phyloP scores from a whole-genome alignment of 1,140 invertebrate species.

The Leptestheria dahalacensis region DNA sequence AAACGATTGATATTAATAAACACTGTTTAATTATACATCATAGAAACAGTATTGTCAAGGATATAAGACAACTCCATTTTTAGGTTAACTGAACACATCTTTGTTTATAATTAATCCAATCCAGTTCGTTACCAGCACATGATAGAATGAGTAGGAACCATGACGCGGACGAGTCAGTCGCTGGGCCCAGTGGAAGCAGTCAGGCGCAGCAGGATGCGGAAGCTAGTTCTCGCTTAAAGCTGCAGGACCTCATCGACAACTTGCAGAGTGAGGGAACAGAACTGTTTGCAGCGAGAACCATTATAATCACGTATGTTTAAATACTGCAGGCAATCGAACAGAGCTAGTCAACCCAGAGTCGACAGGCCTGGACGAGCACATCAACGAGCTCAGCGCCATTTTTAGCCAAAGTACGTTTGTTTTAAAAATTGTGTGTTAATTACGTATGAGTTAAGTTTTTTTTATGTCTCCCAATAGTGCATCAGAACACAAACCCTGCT shows the following conservation, averaged over 20 bases:
- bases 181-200: no score
- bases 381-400: background rate
- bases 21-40: no score
- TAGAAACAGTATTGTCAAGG: no score
- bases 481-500: background rate
- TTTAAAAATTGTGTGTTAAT: background rate
- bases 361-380: background rate
- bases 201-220: no score
- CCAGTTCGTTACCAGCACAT: no score
- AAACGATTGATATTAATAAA: no score
- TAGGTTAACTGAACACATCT: no score
- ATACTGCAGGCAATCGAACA: background rate
- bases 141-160: no score
- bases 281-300: background rate
- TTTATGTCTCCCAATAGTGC: background rate
- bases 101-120: no score
- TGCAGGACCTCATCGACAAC: background rate
- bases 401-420: background rate
- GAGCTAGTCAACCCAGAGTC: background rate
- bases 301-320: background rate
- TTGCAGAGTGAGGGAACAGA: background rate
- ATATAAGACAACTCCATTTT: no score
- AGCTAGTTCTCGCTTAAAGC: background rate
- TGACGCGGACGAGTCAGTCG: no score
- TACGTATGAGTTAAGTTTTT: background rate